phyloP scores from a whole-genome alignment of 1,140 invertebrate species.

The Drosophila nigromelanica region DNA sequence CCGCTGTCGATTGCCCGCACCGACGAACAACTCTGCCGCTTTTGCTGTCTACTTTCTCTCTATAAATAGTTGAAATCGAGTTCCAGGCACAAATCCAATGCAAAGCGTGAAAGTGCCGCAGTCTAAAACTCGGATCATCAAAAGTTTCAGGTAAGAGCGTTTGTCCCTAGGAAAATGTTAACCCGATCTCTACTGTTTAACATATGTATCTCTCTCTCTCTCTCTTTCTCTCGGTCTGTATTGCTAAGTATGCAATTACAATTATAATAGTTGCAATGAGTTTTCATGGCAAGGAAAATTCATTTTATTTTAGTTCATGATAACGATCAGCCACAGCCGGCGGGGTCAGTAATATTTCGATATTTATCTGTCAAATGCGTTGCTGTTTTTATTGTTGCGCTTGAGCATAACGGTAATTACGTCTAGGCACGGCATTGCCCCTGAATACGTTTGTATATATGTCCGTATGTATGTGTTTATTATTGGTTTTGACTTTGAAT shows the following conservation, averaged over 20 bases:
- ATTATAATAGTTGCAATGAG: slow-evolving; percentile 49
- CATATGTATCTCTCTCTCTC: background rate
- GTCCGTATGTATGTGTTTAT: slow-evolving; percentile 33
- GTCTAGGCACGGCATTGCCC: slow-evolving; percentile 77
- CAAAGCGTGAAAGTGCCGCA: slow-evolving; percentile 64
- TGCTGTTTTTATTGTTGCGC: slow-evolving; percentile 51
- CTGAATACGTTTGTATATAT: slow-evolving; percentile 52
- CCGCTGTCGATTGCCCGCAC: background rate
- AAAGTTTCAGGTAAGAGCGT: slow-evolving; percentile 31
- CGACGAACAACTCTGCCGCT: no score
- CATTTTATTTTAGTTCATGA: slow-evolving; percentile 61
- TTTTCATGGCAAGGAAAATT: slow-evolving; percentile 46
- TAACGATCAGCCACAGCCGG: slow-evolving; percentile 44
- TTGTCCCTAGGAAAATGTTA: slow-evolving; percentile 8
- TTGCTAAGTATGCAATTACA: slow-evolving; percentile 57
- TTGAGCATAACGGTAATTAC: slow-evolving; percentile 80
- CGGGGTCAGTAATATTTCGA: slow-evolving; percentile 57
- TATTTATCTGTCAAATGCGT: slow-evolving; percentile 71
- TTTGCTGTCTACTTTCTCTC: slow-evolving; percentile 64
- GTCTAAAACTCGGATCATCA: slow-evolving; percentile 15
- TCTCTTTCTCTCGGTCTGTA: slow-evolving; percentile 3
- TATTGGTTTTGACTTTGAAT: slow-evolving; percentile 57
- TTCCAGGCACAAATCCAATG: slow-evolving; percentile 54
- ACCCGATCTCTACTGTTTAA: background rate
- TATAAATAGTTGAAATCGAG: slow-evolving; percentile 70